These are phyloP conservation scores for Acronicta alni DNA, from an alignment of 2,888 invertebrate species.

Conservation along the genomic window DNA sequence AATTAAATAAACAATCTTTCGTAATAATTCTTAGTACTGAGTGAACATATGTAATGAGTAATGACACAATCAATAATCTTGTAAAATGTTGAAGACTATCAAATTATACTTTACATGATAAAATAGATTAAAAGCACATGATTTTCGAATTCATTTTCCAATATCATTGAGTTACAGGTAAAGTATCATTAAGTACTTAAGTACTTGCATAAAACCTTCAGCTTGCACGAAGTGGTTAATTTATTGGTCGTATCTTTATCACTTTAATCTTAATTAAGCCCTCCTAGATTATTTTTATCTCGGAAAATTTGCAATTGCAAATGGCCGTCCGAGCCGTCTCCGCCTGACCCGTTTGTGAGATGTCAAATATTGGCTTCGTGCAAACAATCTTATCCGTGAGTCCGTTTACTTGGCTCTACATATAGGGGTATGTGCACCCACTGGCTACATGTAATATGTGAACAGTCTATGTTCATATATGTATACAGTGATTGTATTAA, in stretches of 20 bases:
- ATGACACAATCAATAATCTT: no score
- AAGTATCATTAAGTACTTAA: slow-evolving; percentile 34
- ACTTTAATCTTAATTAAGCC: slow-evolving; percentile 80
- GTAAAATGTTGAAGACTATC: slow-evolving; percentile 3
- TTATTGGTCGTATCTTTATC: slow-evolving; percentile 68
- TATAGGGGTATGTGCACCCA: slow-evolving; percentile 61
- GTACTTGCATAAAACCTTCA: slow-evolving; percentile 50
- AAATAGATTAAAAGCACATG: slow-evolving; percentile 28
- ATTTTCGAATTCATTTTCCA: slow-evolving; percentile 34
- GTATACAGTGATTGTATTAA: slow-evolving; percentile 30
- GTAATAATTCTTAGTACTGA: no score
- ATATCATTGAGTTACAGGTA: slow-evolving; percentile 24
- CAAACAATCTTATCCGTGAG: slow-evolving; percentile 84
- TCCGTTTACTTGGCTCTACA: slow-evolving; percentile 77
- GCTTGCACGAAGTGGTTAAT: slow-evolving; percentile 57
- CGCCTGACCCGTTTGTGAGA: slow-evolving; percentile 83
- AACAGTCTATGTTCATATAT: no score
- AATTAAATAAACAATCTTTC: no score
- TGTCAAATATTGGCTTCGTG: slow-evolving; percentile 82
- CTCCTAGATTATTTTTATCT: slow-evolving; percentile 85
- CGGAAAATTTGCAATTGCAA: slow-evolving; percentile 86
- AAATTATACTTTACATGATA: slow-evolving; percentile 17
- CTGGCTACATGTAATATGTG: slow-evolving; percentile 32
- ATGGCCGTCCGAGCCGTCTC: slow-evolving; percentile 78
- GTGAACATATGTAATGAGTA: no score